Base-by-base conservation (phyloP, 2,888 invertebrate species). In the Malacosoma neustria region DNA sequence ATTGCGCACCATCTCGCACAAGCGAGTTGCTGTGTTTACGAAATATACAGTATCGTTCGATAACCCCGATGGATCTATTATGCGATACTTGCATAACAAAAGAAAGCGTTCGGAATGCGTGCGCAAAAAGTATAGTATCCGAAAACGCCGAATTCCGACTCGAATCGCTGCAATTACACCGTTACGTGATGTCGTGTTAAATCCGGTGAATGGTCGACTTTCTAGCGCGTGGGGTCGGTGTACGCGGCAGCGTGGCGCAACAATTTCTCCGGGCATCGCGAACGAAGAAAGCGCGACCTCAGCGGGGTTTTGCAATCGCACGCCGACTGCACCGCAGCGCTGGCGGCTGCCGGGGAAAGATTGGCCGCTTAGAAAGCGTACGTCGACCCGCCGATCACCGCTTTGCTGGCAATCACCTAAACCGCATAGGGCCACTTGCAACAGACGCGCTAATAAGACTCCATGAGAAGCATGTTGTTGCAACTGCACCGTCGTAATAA, bases 251-350 rank as follows among this genome's bases (percentile, higher is more conserved):
- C 65, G 74, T 85, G 85, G 75, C 81, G 85, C 84, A 86, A 86
- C 73, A 84, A 85, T 85, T 86, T 85, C 86, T 84, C 84, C 77
- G 61, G 56, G 72, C 73, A 66, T 77, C 66, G 84, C 82, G 72
- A 74, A 73, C 77, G 84, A 85, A 85, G 85, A 86, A 85, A 85
- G 86, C 84, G 85, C 85, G 82, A 85, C 82, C 86, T 76, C 80
- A 58, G 68, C 68, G 66, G 49, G 65, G 76, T 85, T 86, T 87
- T 82, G 86, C 86, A 86, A 86, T 81, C 77, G 73, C 65, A 51
- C 68, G 54, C 54, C 48, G 44, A 46, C 38, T 41, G 35, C 39
- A 31, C 34, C 32, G 36, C 32, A 37, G 45, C 45, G 45, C 54
- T 68, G 65, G 76, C 34, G 30, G 36, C 32, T 38, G 45, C 45